Conservation (phyloP, 2,797 vertebrate species). For the Micrastur ruficollis region DNA sequence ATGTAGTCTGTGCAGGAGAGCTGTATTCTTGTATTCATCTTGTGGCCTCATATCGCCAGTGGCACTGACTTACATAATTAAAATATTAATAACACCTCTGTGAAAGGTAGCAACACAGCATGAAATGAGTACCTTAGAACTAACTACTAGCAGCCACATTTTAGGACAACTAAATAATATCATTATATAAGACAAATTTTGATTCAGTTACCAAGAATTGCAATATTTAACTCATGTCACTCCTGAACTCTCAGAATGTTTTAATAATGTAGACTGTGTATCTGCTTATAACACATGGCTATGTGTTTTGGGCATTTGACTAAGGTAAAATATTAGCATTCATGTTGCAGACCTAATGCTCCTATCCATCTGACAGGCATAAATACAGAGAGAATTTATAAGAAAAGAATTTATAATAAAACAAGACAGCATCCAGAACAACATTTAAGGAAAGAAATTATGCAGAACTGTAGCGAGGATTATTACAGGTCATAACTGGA, state of each 20-base stretch:
- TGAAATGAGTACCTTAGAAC: not conserved
- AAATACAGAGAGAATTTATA: not conserved
- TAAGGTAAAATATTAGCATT: not conserved
- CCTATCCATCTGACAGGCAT: not conserved
- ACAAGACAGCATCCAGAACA: not conserved
- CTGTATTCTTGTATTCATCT: slow-evolving; percentile 1
- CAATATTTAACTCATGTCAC: not conserved
- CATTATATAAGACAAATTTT: not conserved
- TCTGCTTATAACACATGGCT: not conserved
- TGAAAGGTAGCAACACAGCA: slow-evolving; percentile 13
- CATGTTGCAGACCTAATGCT: not conserved
- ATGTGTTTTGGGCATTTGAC: not conserved
- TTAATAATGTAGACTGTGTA: not conserved
- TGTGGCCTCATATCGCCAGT: slow-evolving; percentile 25
- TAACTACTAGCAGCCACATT: not conserved
- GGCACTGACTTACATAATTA: slow-evolving; percentile 26
- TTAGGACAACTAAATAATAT: not conserved
- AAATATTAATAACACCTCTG: slow-evolving; percentile 38
- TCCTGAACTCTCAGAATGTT: not conserved
- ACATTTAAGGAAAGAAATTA: not conserved
- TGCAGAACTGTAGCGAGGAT: not conserved
- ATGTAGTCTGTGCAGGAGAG: not conserved
- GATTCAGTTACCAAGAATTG: not conserved
- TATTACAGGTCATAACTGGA: not conserved
- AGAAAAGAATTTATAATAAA: not conserved